Evolutionary conservation across 2,113 vertebrate species (phyloP).

Genomic region (Myrmecophaga tridactyla): DNA sequence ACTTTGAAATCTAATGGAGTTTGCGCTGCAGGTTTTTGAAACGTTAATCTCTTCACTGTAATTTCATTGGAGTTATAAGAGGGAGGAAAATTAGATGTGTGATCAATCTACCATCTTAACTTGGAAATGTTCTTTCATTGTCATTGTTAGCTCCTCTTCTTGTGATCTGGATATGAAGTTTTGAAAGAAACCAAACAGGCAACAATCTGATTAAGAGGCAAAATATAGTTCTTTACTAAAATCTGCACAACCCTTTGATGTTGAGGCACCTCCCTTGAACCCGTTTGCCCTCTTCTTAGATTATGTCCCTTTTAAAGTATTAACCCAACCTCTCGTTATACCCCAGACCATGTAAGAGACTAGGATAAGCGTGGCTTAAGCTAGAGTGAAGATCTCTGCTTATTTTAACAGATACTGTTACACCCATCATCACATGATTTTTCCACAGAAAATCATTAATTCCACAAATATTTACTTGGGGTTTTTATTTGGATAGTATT

Average conservation of each 20-base stretch:
- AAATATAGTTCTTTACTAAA: neutral
- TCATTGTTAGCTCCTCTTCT: neutral
- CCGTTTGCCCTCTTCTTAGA: neutral
- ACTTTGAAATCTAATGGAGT: too few relatives aligned
- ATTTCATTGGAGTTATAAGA: neutral
- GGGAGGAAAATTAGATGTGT: neutral
- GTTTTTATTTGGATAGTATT: neutral
- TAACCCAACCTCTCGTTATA: neutral
- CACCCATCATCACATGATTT: neutral
- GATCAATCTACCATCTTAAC: neutral
- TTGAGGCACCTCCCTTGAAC: neutral
- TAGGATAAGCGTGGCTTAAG: neutral
- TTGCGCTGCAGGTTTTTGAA: too few relatives aligned
- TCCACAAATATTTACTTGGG: neutral
- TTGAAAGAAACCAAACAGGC: neutral
- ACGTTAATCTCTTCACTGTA: neutral
- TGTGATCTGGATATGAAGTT: neutral
- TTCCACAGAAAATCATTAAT: neutral
- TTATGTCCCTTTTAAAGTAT: neutral
- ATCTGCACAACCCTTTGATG: neutral
- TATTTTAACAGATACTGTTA: neutral
- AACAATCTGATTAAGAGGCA: neutral
- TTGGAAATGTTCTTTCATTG: neutral
- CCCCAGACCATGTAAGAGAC: neutral
- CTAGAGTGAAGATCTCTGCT: neutral